These are phyloP conservation scores for Patella ulyssiponensis DNA, from an alignment of 2,888 invertebrate genomes.

Conservation along the genomic window DNA sequence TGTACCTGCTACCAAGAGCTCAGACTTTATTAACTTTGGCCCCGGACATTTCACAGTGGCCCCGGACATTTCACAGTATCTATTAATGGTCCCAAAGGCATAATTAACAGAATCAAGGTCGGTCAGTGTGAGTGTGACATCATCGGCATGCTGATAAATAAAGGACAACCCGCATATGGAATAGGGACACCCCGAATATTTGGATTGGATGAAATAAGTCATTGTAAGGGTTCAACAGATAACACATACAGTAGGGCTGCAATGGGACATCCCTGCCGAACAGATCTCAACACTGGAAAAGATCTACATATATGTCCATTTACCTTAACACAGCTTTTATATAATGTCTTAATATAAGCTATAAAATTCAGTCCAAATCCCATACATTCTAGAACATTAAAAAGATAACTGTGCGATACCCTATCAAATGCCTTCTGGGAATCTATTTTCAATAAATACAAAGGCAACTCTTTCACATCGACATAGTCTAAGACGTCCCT, in stretches of 20 bases:
- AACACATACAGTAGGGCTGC: neutral
- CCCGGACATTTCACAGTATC: neutral
- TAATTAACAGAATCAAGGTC: neutral
- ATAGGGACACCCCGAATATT: neutral
- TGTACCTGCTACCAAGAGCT: neutral
- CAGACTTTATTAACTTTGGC: too few relatives aligned
- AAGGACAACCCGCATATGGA: neutral
- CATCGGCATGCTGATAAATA: neutral
- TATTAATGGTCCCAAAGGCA: neutral
- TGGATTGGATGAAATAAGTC: neutral
- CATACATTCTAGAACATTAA: conserved; percentile 36
- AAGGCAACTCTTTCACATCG: conserved; percentile 37
- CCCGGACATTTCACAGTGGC: neutral
- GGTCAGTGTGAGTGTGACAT: neutral
- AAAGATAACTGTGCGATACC: conserved; percentile 42
- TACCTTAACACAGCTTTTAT: conserved; percentile 42
- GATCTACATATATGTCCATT: conserved; percentile 38
- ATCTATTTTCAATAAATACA: conserved; percentile 42
- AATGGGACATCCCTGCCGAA: conserved; percentile 1
- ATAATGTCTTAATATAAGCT: conserved; percentile 42
- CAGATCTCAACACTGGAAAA: conserved; percentile 1
- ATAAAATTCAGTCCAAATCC: conserved; percentile 42
- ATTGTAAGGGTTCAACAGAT: neutral
- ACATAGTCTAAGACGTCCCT: conserved; percentile 41
- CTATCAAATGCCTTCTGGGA: conserved; percentile 51